Conservation (phyloP, 2,888 invertebrate species). For the Parochlus steinenii region DNA sequence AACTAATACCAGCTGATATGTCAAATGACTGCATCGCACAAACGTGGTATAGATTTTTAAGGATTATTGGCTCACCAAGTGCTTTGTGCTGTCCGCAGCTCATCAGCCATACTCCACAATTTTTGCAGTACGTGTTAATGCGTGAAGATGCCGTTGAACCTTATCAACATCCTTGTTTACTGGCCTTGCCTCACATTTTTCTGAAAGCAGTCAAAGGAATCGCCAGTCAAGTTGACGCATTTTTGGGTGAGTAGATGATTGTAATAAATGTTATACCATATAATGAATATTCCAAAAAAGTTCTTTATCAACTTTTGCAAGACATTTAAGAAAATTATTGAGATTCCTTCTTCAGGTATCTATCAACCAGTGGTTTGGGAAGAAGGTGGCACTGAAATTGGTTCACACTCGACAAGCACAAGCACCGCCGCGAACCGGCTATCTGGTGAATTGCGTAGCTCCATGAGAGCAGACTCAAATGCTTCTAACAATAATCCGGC, state of each 20-base stretch:
- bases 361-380: conserved; percentile 8
- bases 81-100: conserved; percentile 76
- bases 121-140: conserved; percentile 61
- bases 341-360: conserved; percentile 7
- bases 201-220: conserved; percentile 85
- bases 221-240: conserved; percentile 87
- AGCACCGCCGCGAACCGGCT: background rate
- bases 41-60: conserved; percentile 88
- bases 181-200: conserved; percentile 74
- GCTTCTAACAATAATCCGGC: conserved; percentile 15
- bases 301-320: background rate
- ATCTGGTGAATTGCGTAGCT: conserved; percentile 13
- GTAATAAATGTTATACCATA: background rate
- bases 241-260: conserved; percentile 62
- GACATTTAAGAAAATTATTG: background rate
- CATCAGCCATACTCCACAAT: conserved; percentile 46
- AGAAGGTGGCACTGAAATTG: conserved; percentile 10
- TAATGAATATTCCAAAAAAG: conserved; percentile 2
- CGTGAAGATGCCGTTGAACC: conserved; percentile 71
- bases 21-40: conserved; percentile 80
- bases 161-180: conserved; percentile 76
- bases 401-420: conserved; percentile 9
- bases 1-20: conserved; percentile 70
- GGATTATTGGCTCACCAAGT: conserved; percentile 88
- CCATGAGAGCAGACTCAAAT: conserved; percentile 14